Evolutionary conservation across 2,113 vertebrate genomes (phyloP).

Genomic region (Seriola dumerili): DNA sequence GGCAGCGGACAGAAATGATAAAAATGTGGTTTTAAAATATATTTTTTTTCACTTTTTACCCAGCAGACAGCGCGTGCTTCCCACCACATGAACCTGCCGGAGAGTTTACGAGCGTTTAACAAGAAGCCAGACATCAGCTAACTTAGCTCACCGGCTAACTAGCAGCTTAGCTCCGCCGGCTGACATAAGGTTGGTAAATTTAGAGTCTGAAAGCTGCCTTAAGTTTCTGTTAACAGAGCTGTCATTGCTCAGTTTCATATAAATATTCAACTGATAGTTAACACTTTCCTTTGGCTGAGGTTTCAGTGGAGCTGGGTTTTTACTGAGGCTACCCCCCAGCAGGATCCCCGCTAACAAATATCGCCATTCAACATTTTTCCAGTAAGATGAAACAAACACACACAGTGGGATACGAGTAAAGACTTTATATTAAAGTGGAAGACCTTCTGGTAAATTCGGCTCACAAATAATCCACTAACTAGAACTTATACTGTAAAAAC

Average conservation of each 20-base stretch:
- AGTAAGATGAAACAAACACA: accelerated
- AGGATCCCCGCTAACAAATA: neutral
- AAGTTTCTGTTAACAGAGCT: neutral
- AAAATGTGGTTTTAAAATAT: neutral
- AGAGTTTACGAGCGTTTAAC: neutral
- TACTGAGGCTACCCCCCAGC: neutral
- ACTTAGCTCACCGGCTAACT: constrained; percentile 21
- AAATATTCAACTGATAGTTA: accelerated
- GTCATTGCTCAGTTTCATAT: neutral
- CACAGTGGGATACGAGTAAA: accelerated
- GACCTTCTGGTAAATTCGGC: neutral
- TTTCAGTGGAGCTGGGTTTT: accelerated
- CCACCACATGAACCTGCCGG: neutral
- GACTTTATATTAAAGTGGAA: accelerated
- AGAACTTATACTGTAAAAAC: neutral
- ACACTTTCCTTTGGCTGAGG: neutral
- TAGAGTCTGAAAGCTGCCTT: neutral
- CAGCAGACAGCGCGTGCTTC: neutral
- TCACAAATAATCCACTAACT: neutral
- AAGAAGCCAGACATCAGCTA: neutral
- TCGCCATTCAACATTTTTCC: accelerated
- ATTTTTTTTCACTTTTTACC: neutral
- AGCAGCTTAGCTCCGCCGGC: constrained; percentile 15
- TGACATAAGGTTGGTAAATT: constrained; percentile 7
- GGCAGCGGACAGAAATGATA: neutral